Evolutionary conservation across 2,113 vertebrate genomes (phyloP).

Genomic region (Hassar affinis): DNA sequence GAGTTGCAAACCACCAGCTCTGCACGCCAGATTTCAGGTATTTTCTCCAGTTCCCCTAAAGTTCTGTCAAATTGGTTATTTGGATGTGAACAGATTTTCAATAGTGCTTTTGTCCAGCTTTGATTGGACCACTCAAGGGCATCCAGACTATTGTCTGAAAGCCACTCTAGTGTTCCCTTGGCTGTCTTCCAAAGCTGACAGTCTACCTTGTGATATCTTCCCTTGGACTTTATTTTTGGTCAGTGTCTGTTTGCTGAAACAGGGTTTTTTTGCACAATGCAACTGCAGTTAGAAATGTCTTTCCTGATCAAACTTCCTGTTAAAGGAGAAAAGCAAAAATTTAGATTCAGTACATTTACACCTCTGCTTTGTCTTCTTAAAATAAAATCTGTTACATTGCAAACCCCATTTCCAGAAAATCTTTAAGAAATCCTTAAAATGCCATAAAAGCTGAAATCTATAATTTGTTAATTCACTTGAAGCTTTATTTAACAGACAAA

Average conservation of each 20-base stretch:
- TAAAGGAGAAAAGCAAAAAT: not conserved
- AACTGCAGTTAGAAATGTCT: not conserved
- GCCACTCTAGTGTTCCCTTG: not conserved
- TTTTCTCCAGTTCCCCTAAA: not conserved
- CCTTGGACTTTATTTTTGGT: not conserved
- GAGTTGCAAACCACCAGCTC: not conserved
- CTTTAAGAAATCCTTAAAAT: too few species aligned
- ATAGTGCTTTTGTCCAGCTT: not conserved
- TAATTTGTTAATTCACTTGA: too few species aligned
- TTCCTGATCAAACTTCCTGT: not conserved
- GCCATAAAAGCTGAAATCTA: too few species aligned
- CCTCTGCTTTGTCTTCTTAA: not conserved
- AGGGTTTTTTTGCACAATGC: not conserved
- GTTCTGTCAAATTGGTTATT: not conserved
- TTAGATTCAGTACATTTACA: not conserved
- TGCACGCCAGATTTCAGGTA: not conserved
- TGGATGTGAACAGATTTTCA: conserved; percentile 6
- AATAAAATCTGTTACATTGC: too few species aligned
- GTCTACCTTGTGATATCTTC: not conserved
- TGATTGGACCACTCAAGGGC: conserved; percentile 14
- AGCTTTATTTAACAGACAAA: too few species aligned
- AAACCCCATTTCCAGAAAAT: too few species aligned
- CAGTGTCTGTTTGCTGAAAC: not conserved
- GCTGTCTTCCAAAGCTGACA: not conserved
- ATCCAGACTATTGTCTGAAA: not conserved